These are phyloP conservation scores for Cepaea nemoralis DNA, from an alignment of 1,140 invertebrate species.

Conservation along the genomic window DNA sequence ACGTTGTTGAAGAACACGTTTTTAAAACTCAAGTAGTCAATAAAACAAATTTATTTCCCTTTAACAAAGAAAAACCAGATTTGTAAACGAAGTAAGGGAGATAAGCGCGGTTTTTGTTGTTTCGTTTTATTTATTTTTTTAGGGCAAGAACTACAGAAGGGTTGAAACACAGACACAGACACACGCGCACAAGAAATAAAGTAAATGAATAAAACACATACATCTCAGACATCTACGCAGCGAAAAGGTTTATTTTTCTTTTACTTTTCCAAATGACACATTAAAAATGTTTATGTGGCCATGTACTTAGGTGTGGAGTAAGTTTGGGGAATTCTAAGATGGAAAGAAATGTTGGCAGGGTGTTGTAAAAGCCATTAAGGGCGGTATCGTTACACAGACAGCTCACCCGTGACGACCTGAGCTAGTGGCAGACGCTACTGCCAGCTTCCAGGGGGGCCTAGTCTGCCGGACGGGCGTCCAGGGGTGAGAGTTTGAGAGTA, in stretches of 20 bases:
- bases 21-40: too few species aligned
- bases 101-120: too few species aligned
- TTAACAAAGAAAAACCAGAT: too few species aligned
- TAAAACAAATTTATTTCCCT: too few species aligned
- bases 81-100: too few species aligned
- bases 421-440: background rate
- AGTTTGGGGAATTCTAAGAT: background rate
- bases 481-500: too few species aligned
- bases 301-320: background rate
- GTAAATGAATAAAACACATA: background rate
- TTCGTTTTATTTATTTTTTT: too few species aligned
- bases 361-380: background rate
- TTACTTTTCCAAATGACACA: background rate
- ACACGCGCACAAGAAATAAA: too few species aligned
- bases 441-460: background rate
- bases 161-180: too few species aligned
- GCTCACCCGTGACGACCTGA: constrained; percentile 13
- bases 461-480: background rate
- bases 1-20: too few species aligned
- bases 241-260: background rate
- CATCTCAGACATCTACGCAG: background rate
- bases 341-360: background rate
- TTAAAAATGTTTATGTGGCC: background rate
- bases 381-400: constrained; percentile 11
- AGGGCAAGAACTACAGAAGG: too few species aligned